Conservation (phyloP, 1,140 invertebrate species). For the Microplitis mediator region DNA sequence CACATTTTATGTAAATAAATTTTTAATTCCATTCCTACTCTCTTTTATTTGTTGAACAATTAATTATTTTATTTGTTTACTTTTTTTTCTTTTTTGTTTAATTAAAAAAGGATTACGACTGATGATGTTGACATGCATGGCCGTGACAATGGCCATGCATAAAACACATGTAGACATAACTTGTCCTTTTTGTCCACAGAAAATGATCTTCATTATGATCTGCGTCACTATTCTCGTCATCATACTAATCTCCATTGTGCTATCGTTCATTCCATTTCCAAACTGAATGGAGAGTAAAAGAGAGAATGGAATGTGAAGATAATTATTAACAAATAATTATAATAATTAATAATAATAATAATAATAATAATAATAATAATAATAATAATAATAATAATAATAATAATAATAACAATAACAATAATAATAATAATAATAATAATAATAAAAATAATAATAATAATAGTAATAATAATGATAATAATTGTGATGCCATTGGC, state of each 20-base stretch:
- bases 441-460: slow-evolving; percentile 5
- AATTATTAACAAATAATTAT: not conserved
- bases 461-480: not conserved
- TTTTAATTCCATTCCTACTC: slow-evolving; percentile 27
- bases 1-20: not conserved
- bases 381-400: slow-evolving; percentile 5
- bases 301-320: slow-evolving; percentile 14
- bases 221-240: slow-evolving; percentile 68
- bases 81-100: not conserved
- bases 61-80: not conserved
- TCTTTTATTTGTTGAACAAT: not conserved
- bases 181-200: slow-evolving; percentile 75
- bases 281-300: slow-evolving; percentile 35
- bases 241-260: slow-evolving; percentile 58
- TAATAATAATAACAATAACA: not conserved
- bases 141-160: not conserved
- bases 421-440: slow-evolving; percentile 1
- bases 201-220: slow-evolving; percentile 85
- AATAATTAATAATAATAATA: slow-evolving; percentile 12
- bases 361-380: slow-evolving; percentile 3
- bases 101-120: not conserved
- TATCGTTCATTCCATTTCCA: slow-evolving; percentile 53
- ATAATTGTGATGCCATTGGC: too few relatives aligned
- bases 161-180: slow-evolving; percentile 34
- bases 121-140: not conserved